A percentile compares a stretch with the other conserved stretches of the same genome.
These are phyloP conservation scores for Euthynnus affinis DNA, from an alignment of 2,797 vertebrate species.

Conservation along the genomic window DNA sequence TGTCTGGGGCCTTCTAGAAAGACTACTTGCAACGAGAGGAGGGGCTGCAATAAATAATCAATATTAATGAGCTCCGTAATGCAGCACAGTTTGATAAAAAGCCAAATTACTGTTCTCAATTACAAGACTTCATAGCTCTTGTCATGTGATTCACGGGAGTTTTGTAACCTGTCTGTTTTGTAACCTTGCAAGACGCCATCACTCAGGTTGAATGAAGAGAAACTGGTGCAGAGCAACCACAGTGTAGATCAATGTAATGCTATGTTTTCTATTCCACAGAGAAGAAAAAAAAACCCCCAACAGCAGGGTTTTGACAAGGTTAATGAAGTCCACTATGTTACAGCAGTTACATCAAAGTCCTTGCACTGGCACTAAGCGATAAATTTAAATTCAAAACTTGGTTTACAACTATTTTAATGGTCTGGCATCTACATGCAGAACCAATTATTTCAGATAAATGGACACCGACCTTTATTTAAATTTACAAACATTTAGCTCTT, in stretches of 20 bases:
- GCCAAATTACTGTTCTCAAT: background rate
- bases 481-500: background rate
- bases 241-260: background rate
- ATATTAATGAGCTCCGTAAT: background rate
- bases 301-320: conserved; percentile 16
- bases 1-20: background rate
- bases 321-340: conserved; percentile 20
- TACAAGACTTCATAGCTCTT: background rate
- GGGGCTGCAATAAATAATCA: background rate
- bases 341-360: conserved; percentile 8
- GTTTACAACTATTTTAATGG: background rate
- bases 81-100: conserved; percentile 12
- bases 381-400: background rate
- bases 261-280: background rate
- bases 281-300: conserved; percentile 2
- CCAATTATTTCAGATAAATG: background rate
- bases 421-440: background rate
- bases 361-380: background rate
- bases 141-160: background rate
- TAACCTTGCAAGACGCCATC: conserved; percentile 13
- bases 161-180: background rate
- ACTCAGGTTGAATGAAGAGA: conserved; percentile 2
- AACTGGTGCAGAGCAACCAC: conserved; percentile 31
- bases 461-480: background rate
- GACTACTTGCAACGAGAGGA: background rate